These are phyloP conservation scores for Cantharis rufa DNA, from an alignment of 2,888 invertebrate genomes.

Conservation along the genomic window DNA sequence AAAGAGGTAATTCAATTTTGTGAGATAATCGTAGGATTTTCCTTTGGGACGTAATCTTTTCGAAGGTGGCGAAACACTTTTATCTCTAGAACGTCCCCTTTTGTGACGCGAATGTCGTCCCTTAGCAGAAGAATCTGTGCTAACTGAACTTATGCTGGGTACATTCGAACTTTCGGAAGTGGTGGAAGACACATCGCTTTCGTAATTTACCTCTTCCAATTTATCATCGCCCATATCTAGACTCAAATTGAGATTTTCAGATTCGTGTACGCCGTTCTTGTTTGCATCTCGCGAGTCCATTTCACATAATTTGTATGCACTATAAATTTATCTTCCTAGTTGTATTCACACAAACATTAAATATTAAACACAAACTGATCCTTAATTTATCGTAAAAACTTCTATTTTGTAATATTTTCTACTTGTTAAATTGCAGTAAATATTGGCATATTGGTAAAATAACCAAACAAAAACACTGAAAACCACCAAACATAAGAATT, in stretches of 20 bases:
- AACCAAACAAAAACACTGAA: constrained; percentile 30
- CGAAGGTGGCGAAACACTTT: constrained; percentile 47
- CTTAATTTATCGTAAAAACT: not conserved
- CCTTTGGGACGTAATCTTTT: constrained; percentile 56
- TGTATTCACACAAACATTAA: not conserved
- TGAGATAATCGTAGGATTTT: constrained; percentile 82
- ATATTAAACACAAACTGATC: not conserved
- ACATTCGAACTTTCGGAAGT: constrained; percentile 72
- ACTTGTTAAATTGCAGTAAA: constrained; percentile 23
- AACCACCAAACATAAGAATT: constrained; percentile 12
- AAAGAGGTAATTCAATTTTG: constrained; percentile 91
- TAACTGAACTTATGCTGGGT: constrained; percentile 79
- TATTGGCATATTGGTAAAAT: constrained; percentile 28
- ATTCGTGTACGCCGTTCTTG: constrained; percentile 54
- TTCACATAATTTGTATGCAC: constrained; percentile 33
- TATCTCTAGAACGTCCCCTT: constrained; percentile 56
- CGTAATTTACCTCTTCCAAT: constrained; percentile 77
- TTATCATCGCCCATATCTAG: constrained; percentile 80
- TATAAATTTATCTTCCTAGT: constrained; percentile 9
- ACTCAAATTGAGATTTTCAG: constrained; percentile 53
- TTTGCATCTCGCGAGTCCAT: constrained; percentile 52
- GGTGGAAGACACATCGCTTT: constrained; percentile 88
- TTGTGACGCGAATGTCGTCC: constrained; percentile 62
- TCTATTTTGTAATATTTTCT: not conserved
- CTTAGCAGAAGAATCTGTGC: constrained; percentile 69